These are phyloP conservation scores for Glaucopsyche alexis DNA, from an alignment of 2,888 invertebrate species.

Conservation along the genomic window DNA sequence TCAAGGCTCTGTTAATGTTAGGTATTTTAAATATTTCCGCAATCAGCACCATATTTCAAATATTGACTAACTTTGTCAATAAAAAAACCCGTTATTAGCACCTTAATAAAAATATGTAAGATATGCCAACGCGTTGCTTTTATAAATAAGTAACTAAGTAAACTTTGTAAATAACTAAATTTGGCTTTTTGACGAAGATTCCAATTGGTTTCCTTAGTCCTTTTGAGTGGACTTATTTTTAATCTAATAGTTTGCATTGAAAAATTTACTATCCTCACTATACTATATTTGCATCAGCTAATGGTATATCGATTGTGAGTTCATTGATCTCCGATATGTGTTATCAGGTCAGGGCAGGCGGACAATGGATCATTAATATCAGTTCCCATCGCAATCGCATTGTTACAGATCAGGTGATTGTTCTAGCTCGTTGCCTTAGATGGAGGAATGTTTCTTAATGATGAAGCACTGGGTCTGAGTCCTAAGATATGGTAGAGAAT, in stretches of 20 bases:
- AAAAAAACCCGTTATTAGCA: no score
- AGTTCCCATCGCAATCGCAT: background rate
- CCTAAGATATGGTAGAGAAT: background rate
- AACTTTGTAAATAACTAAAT: no score
- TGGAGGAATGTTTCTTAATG: background rate
- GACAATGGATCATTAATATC: background rate
- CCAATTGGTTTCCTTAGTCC: no score
- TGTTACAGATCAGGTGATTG: slow-evolving; percentile 9
- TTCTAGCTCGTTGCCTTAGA: background rate
- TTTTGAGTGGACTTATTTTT: no score
- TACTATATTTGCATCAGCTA: background rate
- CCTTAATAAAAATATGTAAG: no score
- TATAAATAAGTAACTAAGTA: no score
- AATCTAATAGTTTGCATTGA: background rate
- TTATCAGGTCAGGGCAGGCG: slow-evolving; percentile 7
- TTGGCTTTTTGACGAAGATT: no score
- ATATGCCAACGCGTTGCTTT: no score
- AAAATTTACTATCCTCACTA: background rate
- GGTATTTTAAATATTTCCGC: no score
- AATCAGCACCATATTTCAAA: no score
- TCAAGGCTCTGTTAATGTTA: background rate
- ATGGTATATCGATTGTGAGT: background rate
- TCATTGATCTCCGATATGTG: slow-evolving; percentile 1
- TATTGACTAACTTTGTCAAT: no score
- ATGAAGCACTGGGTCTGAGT: background rate